Evolutionary conservation across 2,888 invertebrate species (phyloP).

Genomic region (Phortica magna): DNA sequence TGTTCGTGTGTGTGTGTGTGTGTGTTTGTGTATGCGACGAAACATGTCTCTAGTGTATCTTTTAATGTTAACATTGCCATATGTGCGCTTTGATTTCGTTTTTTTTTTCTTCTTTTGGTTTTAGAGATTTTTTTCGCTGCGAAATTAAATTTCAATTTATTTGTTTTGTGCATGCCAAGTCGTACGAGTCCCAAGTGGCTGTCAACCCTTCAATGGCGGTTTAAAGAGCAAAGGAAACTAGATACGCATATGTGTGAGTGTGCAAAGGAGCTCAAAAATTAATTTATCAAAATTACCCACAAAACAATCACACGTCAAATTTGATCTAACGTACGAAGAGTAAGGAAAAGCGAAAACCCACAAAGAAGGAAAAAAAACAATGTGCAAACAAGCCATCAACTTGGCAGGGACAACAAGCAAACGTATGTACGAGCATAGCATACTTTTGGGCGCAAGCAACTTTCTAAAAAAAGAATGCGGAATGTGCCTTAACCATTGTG

Average conservation of each 20-base stretch:
- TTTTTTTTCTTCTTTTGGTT: background rate
- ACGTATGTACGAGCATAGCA: background rate
- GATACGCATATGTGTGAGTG: conserved; percentile 20
- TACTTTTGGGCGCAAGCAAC: background rate
- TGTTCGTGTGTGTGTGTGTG: background rate
- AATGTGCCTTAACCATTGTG: conserved; percentile 46
- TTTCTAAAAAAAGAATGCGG: background rate
- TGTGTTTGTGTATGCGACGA: background rate
- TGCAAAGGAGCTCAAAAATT: conserved; percentile 62
- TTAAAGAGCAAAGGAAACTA: conserved; percentile 15
- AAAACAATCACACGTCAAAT: conserved; percentile 74
- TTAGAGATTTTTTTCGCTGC: background rate
- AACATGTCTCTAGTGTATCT: conserved; percentile 24
- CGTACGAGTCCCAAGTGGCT: conserved; percentile 59
- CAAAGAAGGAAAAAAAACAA: conserved; percentile 23
- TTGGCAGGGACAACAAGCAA: background rate
- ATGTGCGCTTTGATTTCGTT: background rate
- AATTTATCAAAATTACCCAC: conserved; percentile 74
- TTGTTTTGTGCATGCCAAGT: conserved; percentile 29
- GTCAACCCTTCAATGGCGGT: conserved; percentile 59
- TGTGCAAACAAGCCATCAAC: conserved; percentile 32
- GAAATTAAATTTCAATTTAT: conserved; percentile 68
- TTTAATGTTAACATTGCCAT: conserved; percentile 4
- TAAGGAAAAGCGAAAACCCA: conserved; percentile 17
- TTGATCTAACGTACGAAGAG: conserved; percentile 56